phyloP scores from a whole-genome alignment of 2,113 vertebrate genomes.

The Diadophis punctatus region DNA sequence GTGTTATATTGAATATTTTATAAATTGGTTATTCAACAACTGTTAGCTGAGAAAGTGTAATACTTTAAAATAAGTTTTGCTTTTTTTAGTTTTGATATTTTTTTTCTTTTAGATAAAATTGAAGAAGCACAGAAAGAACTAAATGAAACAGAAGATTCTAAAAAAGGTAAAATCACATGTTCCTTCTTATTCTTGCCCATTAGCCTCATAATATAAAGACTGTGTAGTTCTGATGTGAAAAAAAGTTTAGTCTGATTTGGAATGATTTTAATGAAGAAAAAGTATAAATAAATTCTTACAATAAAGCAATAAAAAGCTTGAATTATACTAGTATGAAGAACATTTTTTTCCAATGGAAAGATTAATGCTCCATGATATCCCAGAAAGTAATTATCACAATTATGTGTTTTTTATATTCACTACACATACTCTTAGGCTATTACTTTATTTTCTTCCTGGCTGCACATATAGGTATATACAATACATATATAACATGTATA shows the following conservation, averaged over 20 bases:
- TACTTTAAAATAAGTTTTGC: not conserved
- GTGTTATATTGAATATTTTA: not conserved
- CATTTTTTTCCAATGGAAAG: not conserved
- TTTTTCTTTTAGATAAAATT: conserved; percentile 89
- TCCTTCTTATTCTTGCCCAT: not conserved
- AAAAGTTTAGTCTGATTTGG: not conserved
- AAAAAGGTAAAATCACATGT: conserved; percentile 81
- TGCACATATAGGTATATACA: not conserved
- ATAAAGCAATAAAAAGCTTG: not conserved
- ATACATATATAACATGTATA: not conserved
- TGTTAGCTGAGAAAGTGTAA: not conserved
- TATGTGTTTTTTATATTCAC: not conserved
- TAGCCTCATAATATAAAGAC: not conserved
- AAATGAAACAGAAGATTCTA: conserved; percentile 83
- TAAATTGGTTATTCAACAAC: not conserved
- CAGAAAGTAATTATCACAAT: not conserved
- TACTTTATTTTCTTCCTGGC: not conserved
- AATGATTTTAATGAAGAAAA: not conserved
- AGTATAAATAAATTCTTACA: not conserved
- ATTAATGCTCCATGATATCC: not conserved
- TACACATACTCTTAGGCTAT: not conserved
- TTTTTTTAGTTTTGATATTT: not conserved
- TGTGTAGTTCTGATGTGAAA: not conserved
- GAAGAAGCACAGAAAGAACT: conserved; percentile 99
- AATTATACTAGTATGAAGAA: not conserved